Evolutionary conservation across 2,888 invertebrate genomes (phyloP), one percentile per base, ranked within the genome.

Genomic region (Norana najaformis): DNA sequence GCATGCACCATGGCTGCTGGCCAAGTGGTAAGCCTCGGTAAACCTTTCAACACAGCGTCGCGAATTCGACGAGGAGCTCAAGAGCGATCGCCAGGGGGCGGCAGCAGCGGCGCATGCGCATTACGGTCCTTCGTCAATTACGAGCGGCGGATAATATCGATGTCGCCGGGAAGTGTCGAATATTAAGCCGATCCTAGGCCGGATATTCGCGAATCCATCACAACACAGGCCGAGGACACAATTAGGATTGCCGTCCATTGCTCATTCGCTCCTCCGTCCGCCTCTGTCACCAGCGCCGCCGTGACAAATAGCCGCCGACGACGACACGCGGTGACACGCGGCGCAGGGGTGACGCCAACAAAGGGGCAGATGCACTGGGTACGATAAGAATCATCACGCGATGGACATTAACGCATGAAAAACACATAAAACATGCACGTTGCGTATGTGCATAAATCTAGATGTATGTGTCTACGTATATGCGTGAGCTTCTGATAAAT

Each of bases 101-200:
- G 8, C 8, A n/a, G n/a, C 8, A n/a, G 16, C 69, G 69, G 69
- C 69, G 69, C 69, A 69, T 69, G 69, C 69, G 69, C 69, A 69
- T 13, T 69, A n/a, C 69, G 69, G 69, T 69, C 69, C 30, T 69
- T n/a, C 69, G 69, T 69, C 69, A 69, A 69, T 69, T 69, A 69
- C 47, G 23, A 47, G n/a, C 69, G 69, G 69, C 30, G 30, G 69
- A 69, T n/a, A n/a, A 69, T 69, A 30, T 69, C n/a, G 69, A 69
- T 69, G 69, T 69, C 69, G 69, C 69, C 69, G 69, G 69, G 69
- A 69, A 69, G 69, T 69, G 69, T 69, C 69, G 69, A n/a, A 69
- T 69, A 69, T 69, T 69, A 69, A n/a, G n/a, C 69, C 69, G 69
- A 69, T 69, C 69, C 69, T n/a, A n/a, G n/a, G n/a, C 69, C 69